Percentiles rank a stretch among this genome's conserved stretches.
Conservation (phyloP, 2,888 invertebrate genomes). For the Drosophila demipolita region DNA sequence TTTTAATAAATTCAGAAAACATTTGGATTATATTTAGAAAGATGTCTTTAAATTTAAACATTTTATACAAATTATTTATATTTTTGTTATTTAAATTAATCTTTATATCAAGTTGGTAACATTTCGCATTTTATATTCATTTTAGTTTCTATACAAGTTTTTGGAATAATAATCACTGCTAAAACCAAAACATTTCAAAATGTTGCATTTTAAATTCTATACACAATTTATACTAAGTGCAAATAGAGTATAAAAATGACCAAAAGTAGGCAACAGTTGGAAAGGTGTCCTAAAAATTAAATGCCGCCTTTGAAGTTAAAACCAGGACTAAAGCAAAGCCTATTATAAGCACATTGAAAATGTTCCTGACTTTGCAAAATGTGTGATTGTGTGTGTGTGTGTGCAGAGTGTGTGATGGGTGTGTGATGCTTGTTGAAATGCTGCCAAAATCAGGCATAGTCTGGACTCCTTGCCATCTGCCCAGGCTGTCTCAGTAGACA, state of each 20-base stretch:
- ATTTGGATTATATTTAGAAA: too few relatives aligned
- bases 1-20: neutral
- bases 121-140: neutral
- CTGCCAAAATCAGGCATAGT: slow-evolving; percentile 36
- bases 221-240: neutral
- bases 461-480: slow-evolving; percentile 24
- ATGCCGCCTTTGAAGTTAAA: slow-evolving; percentile 47
- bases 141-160: neutral
- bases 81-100: neutral
- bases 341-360: slow-evolving; percentile 57
- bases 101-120: neutral
- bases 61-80: neutral
- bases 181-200: too few relatives aligned
- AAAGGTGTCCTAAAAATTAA: slow-evolving; percentile 36
- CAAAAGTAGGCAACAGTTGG: slow-evolving; percentile 47
- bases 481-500: slow-evolving; percentile 1
- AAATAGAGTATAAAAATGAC: slow-evolving; percentile 3
- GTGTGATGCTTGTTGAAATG: slow-evolving; percentile 19
- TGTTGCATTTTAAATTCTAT: neutral
- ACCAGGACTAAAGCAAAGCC: slow-evolving; percentile 31
- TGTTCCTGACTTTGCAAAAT: slow-evolving; percentile 44
- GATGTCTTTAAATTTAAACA: neutral
- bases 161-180: neutral
- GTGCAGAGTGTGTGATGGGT: slow-evolving; percentile 4
- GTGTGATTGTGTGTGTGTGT: slow-evolving; percentile 18